These are phyloP conservation scores for Deilephila porcellus DNA, from an alignment of 2,888 invertebrate genomes.

Conservation along the genomic window DNA sequence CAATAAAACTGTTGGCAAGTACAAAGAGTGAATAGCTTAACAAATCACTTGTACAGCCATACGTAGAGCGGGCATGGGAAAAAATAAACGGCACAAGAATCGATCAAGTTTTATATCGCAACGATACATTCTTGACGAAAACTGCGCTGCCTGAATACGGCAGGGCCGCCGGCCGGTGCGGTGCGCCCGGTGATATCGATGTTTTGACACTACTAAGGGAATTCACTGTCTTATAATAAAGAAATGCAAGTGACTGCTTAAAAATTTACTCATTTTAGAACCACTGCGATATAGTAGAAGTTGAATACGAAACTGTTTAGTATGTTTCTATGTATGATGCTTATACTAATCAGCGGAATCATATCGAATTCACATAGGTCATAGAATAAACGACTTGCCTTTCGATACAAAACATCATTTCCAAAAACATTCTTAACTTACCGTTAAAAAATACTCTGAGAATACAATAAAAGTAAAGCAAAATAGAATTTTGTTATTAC, in stretches of 20 bases:
- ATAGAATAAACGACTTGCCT: too few relatives aligned
- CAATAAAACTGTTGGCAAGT: constrained; percentile 34
- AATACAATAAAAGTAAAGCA: background rate
- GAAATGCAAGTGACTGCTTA: background rate
- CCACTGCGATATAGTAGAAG: too few relatives aligned
- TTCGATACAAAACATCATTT: too few relatives aligned
- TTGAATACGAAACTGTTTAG: too few relatives aligned
- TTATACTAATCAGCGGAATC: too few relatives aligned
- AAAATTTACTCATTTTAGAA: too few relatives aligned
- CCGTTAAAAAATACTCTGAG: too few relatives aligned
- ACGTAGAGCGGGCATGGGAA: constrained; percentile 46
- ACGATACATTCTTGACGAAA: constrained; percentile 54
- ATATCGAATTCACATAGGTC: too few relatives aligned
- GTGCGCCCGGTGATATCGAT: constrained; percentile 37
- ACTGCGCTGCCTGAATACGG: constrained; percentile 42
- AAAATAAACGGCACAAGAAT: constrained; percentile 43
- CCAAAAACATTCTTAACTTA: too few relatives aligned
- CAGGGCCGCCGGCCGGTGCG: constrained; percentile 31
- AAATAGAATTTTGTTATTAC: too few relatives aligned
- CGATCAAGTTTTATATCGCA: constrained; percentile 47
- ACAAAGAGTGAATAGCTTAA: constrained; percentile 34
- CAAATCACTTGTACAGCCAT: constrained; percentile 40
- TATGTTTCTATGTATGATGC: too few relatives aligned
- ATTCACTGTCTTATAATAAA: background rate
- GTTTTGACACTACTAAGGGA: constrained; percentile 27